A percentile compares a stretch with the other conserved stretches of the same genome.
These are phyloP conservation scores for Neoscelio sp. DNA, from an alignment of 2,888 invertebrate genomes.

Conservation along the genomic window DNA sequence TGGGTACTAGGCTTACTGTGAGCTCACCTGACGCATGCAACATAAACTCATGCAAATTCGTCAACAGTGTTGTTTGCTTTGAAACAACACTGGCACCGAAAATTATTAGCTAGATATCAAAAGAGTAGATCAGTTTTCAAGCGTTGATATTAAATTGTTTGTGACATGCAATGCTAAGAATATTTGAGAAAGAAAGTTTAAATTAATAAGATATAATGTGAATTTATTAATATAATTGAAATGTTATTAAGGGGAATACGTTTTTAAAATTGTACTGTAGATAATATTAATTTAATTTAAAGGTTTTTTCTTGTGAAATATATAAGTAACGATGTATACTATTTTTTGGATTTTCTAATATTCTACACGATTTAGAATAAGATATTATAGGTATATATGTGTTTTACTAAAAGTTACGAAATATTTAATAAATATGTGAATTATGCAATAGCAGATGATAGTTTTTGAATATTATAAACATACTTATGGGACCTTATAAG, in stretches of 20 bases:
- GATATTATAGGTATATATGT: no score
- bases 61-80: constrained; percentile 1
- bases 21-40: constrained; percentile 79
- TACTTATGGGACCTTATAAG: no score
- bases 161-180: constrained; percentile 29
- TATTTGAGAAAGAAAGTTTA: no score
- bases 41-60: constrained; percentile 65
- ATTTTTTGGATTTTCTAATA: not conserved
- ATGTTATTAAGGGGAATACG: no score
- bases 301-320: no score
- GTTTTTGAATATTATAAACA: no score
- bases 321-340: not conserved
- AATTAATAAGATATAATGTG: no score
- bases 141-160: constrained; percentile 4
- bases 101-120: constrained; percentile 1
- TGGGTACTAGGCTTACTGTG: constrained; percentile 84
- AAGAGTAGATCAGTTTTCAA: not conserved
- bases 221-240: no score
- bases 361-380: no score
- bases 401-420: no score
- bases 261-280: not conserved
- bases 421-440: no score
- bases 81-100: constrained; percentile 23
- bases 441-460: no score
- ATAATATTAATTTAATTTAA: not conserved